These are phyloP conservation scores for Zaprionus inermis DNA, from an alignment of 1,140 invertebrate species.

Conservation along the genomic window DNA sequence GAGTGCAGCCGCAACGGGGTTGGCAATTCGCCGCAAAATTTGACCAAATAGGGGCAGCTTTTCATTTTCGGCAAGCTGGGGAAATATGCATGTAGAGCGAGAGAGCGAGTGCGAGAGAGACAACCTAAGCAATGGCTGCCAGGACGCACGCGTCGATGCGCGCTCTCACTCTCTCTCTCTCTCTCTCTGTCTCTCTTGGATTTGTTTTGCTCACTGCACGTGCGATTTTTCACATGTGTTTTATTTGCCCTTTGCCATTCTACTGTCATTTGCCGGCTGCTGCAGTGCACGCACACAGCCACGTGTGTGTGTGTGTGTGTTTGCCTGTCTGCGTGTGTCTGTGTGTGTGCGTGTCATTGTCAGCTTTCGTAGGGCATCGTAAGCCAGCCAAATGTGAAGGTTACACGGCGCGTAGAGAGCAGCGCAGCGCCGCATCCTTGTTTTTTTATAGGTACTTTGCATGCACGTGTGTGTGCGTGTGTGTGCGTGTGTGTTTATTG, in stretches of 20 bases:
- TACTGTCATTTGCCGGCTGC: slow-evolving; percentile 40
- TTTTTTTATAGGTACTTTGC: neutral
- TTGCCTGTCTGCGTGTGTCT: too few relatives aligned
- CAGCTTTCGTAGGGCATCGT: slow-evolving; percentile 15
- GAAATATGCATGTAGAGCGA: slow-evolving; percentile 16
- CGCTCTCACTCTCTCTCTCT: neutral
- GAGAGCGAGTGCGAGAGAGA: neutral
- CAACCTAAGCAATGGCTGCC: neutral
- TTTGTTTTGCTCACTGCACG: slow-evolving; percentile 32
- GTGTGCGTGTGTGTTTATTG: neutral
- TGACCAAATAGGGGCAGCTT: slow-evolving; percentile 48
- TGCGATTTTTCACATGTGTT: slow-evolving; percentile 49
- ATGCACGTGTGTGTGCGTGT: too few relatives aligned
- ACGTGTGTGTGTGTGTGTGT: slow-evolving; percentile 1
- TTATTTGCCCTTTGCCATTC: slow-evolving; percentile 25
- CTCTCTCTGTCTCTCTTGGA: neutral
- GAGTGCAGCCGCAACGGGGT: slow-evolving; percentile 11
- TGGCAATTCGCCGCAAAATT: slow-evolving; percentile 52
- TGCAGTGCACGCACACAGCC: slow-evolving; percentile 6
- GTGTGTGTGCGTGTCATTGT: slow-evolving; percentile 24
- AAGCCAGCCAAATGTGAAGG: slow-evolving; percentile 41
- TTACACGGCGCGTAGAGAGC: slow-evolving; percentile 17
- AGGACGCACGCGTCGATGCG: slow-evolving; percentile 1
- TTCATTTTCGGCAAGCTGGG: slow-evolving; percentile 21
- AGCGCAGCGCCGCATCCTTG: slow-evolving; percentile 3